Conservation (phyloP, 2,797 vertebrate species). For the Dermochelys coriacea region DNA sequence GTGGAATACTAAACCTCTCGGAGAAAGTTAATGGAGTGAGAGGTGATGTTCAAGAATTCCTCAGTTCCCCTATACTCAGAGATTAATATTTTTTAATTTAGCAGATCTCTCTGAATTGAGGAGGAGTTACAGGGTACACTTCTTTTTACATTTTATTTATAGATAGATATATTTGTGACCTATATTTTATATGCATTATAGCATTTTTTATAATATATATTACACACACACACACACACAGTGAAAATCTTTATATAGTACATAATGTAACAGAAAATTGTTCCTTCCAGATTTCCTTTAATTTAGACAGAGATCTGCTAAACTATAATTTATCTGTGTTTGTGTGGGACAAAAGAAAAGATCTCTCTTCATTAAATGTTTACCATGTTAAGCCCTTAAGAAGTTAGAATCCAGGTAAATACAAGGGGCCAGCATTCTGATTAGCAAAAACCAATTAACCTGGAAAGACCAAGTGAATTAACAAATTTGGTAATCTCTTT, state of each 20-base stretch:
- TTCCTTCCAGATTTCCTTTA: neutral
- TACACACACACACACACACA: neutral
- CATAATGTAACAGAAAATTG: neutral
- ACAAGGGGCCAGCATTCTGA: conserved; percentile 14
- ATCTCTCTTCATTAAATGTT: conserved; percentile 7
- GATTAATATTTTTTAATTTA: neutral
- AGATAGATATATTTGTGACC: neutral
- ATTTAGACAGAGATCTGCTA: neutral
- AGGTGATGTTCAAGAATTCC: neutral
- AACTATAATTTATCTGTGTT: neutral
- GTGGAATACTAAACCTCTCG: neutral
- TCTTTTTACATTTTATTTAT: neutral
- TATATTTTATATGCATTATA: neutral
- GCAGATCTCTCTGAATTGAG: neutral
- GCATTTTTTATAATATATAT: neutral
- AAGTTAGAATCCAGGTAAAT: conserved; percentile 33
- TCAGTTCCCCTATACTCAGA: neutral
- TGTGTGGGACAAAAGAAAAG: neutral
- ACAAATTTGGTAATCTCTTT: conserved; percentile 52
- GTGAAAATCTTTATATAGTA: neutral
- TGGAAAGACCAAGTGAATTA: conserved; percentile 47
- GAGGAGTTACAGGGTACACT: neutral
- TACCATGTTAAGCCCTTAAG: conserved; percentile 26
- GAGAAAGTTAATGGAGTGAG: neutral
- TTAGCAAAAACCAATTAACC: conserved; percentile 48